Conservation (phyloP, 1,140 invertebrate genomes). For the Drosophila willistoni region DNA sequence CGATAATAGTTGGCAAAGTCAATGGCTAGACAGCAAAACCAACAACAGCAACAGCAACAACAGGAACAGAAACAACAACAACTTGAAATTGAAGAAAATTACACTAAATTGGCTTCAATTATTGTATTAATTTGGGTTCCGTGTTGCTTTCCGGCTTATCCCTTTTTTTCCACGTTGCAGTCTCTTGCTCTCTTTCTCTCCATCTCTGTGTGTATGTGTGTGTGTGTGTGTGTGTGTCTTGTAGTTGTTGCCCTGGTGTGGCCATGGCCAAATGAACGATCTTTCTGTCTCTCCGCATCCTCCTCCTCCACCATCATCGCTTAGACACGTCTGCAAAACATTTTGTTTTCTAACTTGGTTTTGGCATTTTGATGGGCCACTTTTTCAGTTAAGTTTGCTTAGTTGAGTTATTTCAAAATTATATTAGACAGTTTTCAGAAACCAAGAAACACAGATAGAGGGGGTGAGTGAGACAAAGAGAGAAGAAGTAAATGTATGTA, state of each 20-base stretch:
- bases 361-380: constrained; percentile 72
- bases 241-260: constrained; percentile 30
- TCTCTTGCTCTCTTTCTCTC: constrained; percentile 30
- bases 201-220: constrained; percentile 24
- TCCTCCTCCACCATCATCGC: constrained; percentile 7
- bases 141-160: constrained; percentile 83
- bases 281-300: constrained; percentile 13
- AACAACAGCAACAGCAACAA: constrained; percentile 50
- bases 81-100: constrained; percentile 78
- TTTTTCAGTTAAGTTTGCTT: constrained; percentile 44
- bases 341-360: constrained; percentile 74
- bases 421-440: constrained; percentile 64
- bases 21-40: constrained; percentile 67
- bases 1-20: constrained; percentile 78
- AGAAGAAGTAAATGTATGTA: not conserved
- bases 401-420: constrained; percentile 79
- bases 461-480: not conserved
- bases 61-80: constrained; percentile 51
- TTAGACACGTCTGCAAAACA: constrained; percentile 51
- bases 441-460: not conserved
- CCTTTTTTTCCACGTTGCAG: constrained; percentile 58
- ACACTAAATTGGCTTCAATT: constrained; percentile 83
- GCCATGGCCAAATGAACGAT: constrained; percentile 26
- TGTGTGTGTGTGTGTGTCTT: constrained; percentile 27
- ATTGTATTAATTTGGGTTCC: constrained; percentile 83